phyloP scores from a whole-genome alignment of 2,113 vertebrate species.

The Felis chaus region DNA sequence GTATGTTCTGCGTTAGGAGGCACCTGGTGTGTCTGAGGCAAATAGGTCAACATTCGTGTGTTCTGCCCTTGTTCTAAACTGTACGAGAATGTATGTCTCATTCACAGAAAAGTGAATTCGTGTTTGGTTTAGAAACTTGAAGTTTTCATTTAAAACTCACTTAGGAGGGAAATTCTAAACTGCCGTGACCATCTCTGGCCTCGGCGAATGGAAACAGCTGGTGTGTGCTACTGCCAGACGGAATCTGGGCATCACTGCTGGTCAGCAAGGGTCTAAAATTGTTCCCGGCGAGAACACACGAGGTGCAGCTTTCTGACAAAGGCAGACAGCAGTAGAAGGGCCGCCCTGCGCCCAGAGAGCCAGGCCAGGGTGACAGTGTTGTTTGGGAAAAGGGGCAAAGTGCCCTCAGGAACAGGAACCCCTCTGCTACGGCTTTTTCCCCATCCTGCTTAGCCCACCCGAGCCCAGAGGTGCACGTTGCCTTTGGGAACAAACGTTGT shows the following conservation, averaged over 20 bases:
- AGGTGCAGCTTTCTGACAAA: slow-evolving; percentile 31
- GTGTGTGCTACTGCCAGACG: slow-evolving; percentile 62
- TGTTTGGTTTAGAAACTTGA: slow-evolving; percentile 72
- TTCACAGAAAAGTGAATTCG: slow-evolving; percentile 57
- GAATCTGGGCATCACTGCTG: slow-evolving; percentile 46
- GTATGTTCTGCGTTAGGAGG: not conserved
- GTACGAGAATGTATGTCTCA: not conserved
- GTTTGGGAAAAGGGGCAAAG: slow-evolving; percentile 72
- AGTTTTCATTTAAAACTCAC: slow-evolving; percentile 71
- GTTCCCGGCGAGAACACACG: slow-evolving; percentile 49
- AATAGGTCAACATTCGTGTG: not conserved
- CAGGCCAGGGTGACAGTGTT: slow-evolving; percentile 25
- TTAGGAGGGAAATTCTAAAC: slow-evolving; percentile 63
- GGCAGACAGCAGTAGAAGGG: slow-evolving; percentile 16
- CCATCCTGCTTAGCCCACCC: slow-evolving; percentile 42
- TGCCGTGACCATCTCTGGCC: slow-evolving; percentile 70
- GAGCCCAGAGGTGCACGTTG: slow-evolving; percentile 65
- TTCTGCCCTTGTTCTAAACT: not conserved
- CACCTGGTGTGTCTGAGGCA: slow-evolving; percentile 34
- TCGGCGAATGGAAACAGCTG: slow-evolving; percentile 69
- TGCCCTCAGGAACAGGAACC: slow-evolving; percentile 56
- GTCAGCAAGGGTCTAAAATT: slow-evolving; percentile 54
- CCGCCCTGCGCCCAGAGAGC: not conserved
- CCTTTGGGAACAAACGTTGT: slow-evolving; percentile 65
- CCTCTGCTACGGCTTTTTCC: slow-evolving; percentile 54